Conservation (phyloP, 2,797 vertebrate genomes). For the Atherinosoma microstoma region DNA sequence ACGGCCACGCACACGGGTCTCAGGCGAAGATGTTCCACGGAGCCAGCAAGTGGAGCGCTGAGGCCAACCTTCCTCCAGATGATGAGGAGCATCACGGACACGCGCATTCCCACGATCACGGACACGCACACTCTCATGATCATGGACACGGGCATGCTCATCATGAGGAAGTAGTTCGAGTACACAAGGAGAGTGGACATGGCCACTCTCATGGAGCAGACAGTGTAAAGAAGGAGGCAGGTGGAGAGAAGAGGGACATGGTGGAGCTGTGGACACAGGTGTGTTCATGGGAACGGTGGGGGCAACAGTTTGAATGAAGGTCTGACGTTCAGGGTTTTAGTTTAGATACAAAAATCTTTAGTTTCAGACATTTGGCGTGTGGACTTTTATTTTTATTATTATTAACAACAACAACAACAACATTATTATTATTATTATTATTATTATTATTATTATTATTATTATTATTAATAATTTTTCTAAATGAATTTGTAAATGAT, state of each 20-base stretch:
- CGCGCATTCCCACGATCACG: slow-evolving; percentile 5
- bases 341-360: background rate
- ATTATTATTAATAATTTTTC: no score
- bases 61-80: slow-evolving; percentile 72
- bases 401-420: no score
- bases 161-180: slow-evolving; percentile 40
- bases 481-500: no score
- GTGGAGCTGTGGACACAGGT: slow-evolving; percentile 92
- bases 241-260: slow-evolving; percentile 77
- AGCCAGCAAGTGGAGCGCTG: slow-evolving; percentile 85
- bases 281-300: background rate
- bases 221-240: slow-evolving; percentile 61
- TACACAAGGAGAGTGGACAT: slow-evolving; percentile 54
- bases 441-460: no score
- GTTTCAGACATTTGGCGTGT: background rate
- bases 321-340: background rate
- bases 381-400: no score
- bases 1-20: slow-evolving; percentile 62
- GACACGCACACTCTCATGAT: slow-evolving; percentile 15
- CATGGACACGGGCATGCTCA: slow-evolving; percentile 35
- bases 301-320: background rate
- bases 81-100: slow-evolving; percentile 68
- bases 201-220: slow-evolving; percentile 55
- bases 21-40: slow-evolving; percentile 83
- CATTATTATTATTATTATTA: no score